These are phyloP conservation scores for Agelaius tricolor DNA, from an alignment of 2,113 vertebrate species.

Conservation along the genomic window DNA sequence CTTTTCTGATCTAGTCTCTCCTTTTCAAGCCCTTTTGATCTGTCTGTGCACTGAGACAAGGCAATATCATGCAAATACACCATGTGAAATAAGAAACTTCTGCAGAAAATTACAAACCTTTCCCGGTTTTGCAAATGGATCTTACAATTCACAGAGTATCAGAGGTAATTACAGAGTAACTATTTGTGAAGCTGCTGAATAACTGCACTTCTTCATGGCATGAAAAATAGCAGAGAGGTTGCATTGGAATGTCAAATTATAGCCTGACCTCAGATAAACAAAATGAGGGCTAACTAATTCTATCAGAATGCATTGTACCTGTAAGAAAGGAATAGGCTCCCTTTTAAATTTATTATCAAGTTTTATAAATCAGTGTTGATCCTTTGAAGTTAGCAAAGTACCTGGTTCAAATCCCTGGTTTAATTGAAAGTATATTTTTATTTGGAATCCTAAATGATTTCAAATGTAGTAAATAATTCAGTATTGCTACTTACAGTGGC, in stretches of 20 bases:
- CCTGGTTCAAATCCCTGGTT: neutral
- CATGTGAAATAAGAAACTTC: neutral
- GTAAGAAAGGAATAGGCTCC: neutral
- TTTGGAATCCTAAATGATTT: neutral
- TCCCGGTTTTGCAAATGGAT: neutral
- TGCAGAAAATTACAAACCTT: neutral
- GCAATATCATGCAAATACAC: neutral
- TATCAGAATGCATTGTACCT: neutral
- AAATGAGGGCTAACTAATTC: neutral
- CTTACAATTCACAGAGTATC: neutral
- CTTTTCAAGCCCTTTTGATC: neutral
- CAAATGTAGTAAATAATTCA: neutral
- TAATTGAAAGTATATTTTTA: neutral
- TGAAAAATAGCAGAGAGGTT: conserved; percentile 12
- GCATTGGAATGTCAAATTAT: neutral
- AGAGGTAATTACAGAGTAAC: neutral
- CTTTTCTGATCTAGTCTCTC: neutral
- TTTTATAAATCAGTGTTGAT: neutral
- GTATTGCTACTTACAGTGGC: neutral
- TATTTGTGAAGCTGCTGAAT: neutral
- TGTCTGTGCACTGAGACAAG: neutral
- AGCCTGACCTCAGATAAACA: neutral
- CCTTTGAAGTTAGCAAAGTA: neutral
- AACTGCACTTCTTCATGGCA: neutral
- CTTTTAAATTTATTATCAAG: neutral